Base-by-base conservation (phyloP, 2,797 vertebrate species). In the Otus scops region DNA sequence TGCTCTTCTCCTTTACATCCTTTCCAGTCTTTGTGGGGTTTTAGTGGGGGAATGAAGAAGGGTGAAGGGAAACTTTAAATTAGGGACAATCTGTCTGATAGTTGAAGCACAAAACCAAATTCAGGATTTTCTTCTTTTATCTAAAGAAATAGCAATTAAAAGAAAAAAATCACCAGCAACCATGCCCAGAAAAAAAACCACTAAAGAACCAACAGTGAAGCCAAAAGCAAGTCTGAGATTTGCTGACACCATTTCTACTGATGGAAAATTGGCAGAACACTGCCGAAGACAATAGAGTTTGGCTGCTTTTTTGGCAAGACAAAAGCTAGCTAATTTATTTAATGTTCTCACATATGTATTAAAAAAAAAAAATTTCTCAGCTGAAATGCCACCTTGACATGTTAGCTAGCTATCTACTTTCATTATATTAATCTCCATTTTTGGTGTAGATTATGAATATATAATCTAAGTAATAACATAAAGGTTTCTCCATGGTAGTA, bases 401-500 rank as follows among this genome's bases (percentile, higher is more conserved):
- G 4, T 67, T 63, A 93, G 38, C 56, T 68, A 41, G 36, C 60
- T 68, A 41, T 60, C 78, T 65, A 30, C 38, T 85, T 82, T 36
- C 41, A 91, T 83, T 68, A 50, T 30, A 74, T 82, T 91, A 3
- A 60, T 74, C 84, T 70, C 82, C 36, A 23, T 51, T 78, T 93
- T 77, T 89, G 60, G 64, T 80, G 54, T 51, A 83, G 60, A 78
- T 56, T 51, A 69, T 85, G 68, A 85, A 89, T 56, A 47, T 74
- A 60, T 80, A 77, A 96, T 88, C 45, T 43, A 89, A 94, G 75
- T 68, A 71, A 71, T 77, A 97, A 92, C 68, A 88, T 51, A 83
- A 93, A 93, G 57, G 64, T 83, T 93, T 85, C 85, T 84, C 53
- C 2, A 0, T 61, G 79, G 75, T 61, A 83, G 53, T 68, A 91